Evolutionary conservation across 1,140 invertebrate species (phyloP), one percentile per base, ranked within the genome.

Genomic region (Euwallacea fornicatus): DNA sequence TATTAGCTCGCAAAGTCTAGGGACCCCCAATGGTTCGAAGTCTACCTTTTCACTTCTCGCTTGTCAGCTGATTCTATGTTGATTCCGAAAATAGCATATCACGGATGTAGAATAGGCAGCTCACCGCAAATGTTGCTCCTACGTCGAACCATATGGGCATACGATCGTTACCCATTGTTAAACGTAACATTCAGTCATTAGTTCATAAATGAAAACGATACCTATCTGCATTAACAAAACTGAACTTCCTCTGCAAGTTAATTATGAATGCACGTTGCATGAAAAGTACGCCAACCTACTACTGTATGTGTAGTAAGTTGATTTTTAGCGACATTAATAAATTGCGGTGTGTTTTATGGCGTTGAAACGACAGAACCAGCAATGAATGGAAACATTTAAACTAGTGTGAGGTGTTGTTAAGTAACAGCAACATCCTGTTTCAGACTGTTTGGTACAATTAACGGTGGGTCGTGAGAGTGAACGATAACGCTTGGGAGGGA

Each of bases 331-430:
- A 63, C 61, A 63, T 63, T 63, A 46, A 56, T 56, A 50, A 9
- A 65, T 65, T 65, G 46, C 63, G 41, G 15, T 16, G 50, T 65
- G 63, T 65, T 65, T 65, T 65, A 65, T 54, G 63, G 16, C 63
- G 21, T 50, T 42, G 4, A 65, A 65, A 65, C 63, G 54, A 65
- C 54, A 65, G 63, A 65, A 54, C 63, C 63, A 65, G 54, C 63
- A 54, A 65, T 65, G 63, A 65, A 65, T 65, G 63, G 63, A 65
- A 53, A 53, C 47, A 41, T 42, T 65, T 65, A 65, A 65, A 53
- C 63, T 65, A 65, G 63, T 33, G 4, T 33, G 21, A 33, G 21
- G 1, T 33, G 21, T 65, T 54, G 63, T 65, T 65, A n/a, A 63
- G 46, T 65, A 65, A 65, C 63, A 33, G 63, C 44, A 15, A 65